Evolutionary conservation across 2,113 vertebrate species (phyloP), one percentile per base, ranked within the genome.

Genomic region (Thymallus thymallus): DNA sequence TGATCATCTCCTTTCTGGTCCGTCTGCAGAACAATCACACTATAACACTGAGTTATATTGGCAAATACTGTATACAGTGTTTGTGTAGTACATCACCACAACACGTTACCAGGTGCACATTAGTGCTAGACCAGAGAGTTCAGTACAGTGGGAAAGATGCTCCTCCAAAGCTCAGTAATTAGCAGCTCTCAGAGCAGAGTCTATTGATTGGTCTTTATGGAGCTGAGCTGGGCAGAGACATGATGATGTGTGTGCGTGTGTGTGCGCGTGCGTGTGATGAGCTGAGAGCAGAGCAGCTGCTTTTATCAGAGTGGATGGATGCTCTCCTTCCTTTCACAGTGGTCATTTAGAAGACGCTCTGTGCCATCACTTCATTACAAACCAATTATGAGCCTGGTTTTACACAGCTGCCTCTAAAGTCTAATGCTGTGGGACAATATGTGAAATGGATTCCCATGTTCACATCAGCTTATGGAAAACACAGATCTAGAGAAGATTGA

Each of bases 281-380:
- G 51, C 14, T 55, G 51, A 55, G 51, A 41, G 35, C 35, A 41
- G 35, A 55, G 61, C 23, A 18, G 24, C 14, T 2, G 24, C 75
- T 76, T 65, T 76, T 48, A 71, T 65, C 45, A 5, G 61, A 14
- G 18, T 29, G 23, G 32, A 71, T 20, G 61, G 51, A 20, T 41
- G 35, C 65, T 51, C 61, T 46, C 45, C 64, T 41, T 41, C 35
- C 35, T 41, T 41, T 76, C 35, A 65, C 41, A 66, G 26, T 41
- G 23, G 48, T 73, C 24, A 66, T 55, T 64, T 48, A 55, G 13
- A 51, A 26, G 48, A 63, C 51, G 23, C 62, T 32, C 45, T 64
- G 72, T 64, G 22, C 41, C 26, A 23, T 51, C 45, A 30, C 16
- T 73, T 73, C 24, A 30, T 51, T 66, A 73, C 41, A 55, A 41